Percentiles rank a stretch among this genome's conserved stretches.
These are phyloP conservation scores for Plagodis dolabraria DNA, from an alignment of 2,888 invertebrate genomes.

Conservation along the genomic window DNA sequence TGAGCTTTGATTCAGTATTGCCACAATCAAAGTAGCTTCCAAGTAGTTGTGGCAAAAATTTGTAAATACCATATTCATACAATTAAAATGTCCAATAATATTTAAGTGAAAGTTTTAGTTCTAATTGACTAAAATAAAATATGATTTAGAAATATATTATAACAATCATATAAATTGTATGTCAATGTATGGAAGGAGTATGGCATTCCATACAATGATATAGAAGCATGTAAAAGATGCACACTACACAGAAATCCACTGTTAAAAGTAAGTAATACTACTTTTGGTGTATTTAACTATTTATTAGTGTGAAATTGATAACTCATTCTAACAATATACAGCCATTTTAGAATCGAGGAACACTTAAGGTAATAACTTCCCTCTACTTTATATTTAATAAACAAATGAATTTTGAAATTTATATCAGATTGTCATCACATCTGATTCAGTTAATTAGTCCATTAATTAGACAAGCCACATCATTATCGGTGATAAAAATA, in stretches of 20 bases:
- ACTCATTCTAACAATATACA: slow-evolving; percentile 8
- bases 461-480: slow-evolving; percentile 27
- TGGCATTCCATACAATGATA: slow-evolving; percentile 62
- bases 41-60: too few species aligned
- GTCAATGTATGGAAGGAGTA: slow-evolving; percentile 63
- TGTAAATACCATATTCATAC: too few species aligned
- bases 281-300: slow-evolving; percentile 51
- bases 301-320: slow-evolving; percentile 16
- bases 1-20: too few species aligned
- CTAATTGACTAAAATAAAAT: slow-evolving; percentile 26
- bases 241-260: slow-evolving; percentile 30
- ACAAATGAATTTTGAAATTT: neutral
- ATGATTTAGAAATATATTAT: slow-evolving; percentile 31
- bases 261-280: slow-evolving; percentile 48
- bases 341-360: slow-evolving; percentile 1
- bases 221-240: slow-evolving; percentile 35
- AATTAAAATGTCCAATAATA: neutral
- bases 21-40: too few species aligned
- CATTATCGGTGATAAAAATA: slow-evolving; percentile 1
- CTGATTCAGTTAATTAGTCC: slow-evolving; percentile 2
- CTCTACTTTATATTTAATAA: neutral
- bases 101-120: slow-evolving; percentile 5
- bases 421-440: too few species aligned
- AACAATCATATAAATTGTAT: slow-evolving; percentile 37
- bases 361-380: neutral